phyloP scores from a whole-genome alignment of 1,140 invertebrate species.

The Papilio machaon region DNA sequence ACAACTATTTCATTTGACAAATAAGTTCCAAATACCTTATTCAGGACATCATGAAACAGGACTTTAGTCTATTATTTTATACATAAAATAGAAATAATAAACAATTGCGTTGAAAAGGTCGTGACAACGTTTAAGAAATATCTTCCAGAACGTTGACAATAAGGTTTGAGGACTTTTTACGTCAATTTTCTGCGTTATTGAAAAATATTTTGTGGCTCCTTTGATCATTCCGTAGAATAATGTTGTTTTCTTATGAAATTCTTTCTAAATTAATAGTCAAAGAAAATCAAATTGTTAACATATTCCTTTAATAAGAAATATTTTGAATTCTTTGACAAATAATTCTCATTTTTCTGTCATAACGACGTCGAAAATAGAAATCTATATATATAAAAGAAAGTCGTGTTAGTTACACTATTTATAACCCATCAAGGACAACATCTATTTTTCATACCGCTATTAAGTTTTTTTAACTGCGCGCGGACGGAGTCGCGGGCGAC shows the following conservation, averaged over 20 bases:
- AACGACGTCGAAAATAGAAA: no score
- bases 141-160: neutral
- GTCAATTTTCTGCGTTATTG: constrained; percentile 15
- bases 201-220: neutral
- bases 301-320: neutral
- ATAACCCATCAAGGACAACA: no score
- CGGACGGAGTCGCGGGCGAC: no score
- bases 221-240: neutral
- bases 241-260: neutral
- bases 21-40: no score
- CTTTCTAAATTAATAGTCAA: neutral
- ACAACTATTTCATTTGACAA: no score
- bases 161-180: neutral
- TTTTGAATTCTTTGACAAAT: neutral
- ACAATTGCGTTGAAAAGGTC: no score
- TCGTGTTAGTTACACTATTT: no score
- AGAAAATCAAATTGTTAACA: neutral
- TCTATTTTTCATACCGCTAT: neutral
- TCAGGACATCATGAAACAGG: no score
- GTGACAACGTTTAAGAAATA: neutral
- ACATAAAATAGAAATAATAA: no score
- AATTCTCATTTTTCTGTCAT: neutral
- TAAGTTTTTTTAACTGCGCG: neutral
- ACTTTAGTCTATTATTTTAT: no score
- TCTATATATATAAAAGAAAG: no score